A percentile compares a stretch with the other conserved stretches of the same genome.
phyloP scores from a whole-genome alignment of 2,113 vertebrate species.

The Oostethus manadensis region DNA sequence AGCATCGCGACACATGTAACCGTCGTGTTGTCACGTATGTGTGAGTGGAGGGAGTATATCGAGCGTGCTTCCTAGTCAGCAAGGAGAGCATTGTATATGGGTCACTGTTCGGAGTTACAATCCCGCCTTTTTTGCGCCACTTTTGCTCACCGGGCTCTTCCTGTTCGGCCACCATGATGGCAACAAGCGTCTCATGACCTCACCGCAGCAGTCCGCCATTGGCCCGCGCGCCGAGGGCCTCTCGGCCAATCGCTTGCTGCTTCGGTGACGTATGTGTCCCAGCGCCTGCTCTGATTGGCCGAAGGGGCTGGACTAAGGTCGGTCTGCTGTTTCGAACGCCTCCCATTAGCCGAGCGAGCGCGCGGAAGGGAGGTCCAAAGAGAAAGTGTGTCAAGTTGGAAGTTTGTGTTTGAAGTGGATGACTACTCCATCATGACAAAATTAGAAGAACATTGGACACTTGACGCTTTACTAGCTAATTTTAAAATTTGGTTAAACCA shows the following conservation, averaged over 20 bases:
- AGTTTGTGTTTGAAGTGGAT: conserved; percentile 23
- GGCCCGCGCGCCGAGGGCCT: conserved; percentile 54
- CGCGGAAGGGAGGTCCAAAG: conserved; percentile 11
- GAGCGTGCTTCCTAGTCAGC: too few species aligned
- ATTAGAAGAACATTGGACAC: too few species aligned
- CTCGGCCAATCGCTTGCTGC: conserved; percentile 59
- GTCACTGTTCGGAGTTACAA: conserved; percentile 33
- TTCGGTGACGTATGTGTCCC: conserved; percentile 62
- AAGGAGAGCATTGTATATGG: too few species aligned
- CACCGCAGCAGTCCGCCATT: conserved; percentile 67
- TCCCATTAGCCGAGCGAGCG: conserved; percentile 56
- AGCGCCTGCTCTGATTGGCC: conserved; percentile 37
- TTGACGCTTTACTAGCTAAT: too few species aligned
- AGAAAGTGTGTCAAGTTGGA: conserved; percentile 31
- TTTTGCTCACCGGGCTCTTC: conserved; percentile 62
- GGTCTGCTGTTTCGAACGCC: not conserved
- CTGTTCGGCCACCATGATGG: conserved; percentile 72
- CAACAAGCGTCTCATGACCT: conserved; percentile 77
- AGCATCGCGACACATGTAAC: too few species aligned
- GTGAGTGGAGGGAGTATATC: too few species aligned
- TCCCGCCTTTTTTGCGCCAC: conserved; percentile 48
- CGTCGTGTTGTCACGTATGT: too few species aligned
- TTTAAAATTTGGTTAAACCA: not conserved
- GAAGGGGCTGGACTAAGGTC: conserved; percentile 49
- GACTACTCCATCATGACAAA: too few species aligned